Percentiles rank a stretch among this genome's conserved stretches.
Conservation (phyloP, 1,140 invertebrate genomes). For the Callitettix versicolor region DNA sequence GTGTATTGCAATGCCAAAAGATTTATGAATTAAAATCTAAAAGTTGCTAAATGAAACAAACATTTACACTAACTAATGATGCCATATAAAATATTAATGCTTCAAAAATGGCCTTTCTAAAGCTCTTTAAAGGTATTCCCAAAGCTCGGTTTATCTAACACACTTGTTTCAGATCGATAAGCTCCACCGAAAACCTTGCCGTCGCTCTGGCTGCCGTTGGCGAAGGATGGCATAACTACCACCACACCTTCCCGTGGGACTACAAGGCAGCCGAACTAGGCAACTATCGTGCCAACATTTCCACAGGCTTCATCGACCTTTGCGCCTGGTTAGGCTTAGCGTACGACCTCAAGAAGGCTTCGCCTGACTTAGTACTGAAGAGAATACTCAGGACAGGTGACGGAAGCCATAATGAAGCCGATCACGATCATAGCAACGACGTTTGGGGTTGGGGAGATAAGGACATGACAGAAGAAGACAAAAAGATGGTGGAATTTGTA, state of each 20-base stretch:
- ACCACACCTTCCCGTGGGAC: constrained; percentile 84
- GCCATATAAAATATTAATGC: too few relatives aligned
- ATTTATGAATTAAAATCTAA: too few relatives aligned
- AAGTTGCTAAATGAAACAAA: too few relatives aligned
- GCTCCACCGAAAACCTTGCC: constrained; percentile 42
- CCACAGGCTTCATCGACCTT: constrained; percentile 39
- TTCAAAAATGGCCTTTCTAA: too few relatives aligned
- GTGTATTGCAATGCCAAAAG: too few relatives aligned
- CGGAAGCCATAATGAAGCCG: constrained; percentile 31
- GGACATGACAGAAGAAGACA: constrained; percentile 57
- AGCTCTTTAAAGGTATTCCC: too few relatives aligned
- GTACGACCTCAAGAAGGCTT: constrained; percentile 47
- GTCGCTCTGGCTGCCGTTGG: constrained; percentile 33
- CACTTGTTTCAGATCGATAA: constrained; percentile 37
- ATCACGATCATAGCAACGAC: constrained; percentile 34
- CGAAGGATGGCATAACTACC: constrained; percentile 87
- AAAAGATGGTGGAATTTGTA: constrained; percentile 1
- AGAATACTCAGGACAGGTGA: constrained; percentile 50
- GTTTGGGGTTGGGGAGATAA: constrained; percentile 61
- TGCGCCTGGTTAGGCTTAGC: constrained; percentile 48
- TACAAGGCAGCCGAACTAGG: constrained; percentile 54
- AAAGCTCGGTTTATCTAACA: too few relatives aligned
- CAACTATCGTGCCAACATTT: constrained; percentile 37
- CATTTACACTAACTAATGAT: too few relatives aligned
- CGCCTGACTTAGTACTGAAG: constrained; percentile 40